Conservation (phyloP, 1,140 invertebrate genomes). For the Chelonus insularis region DNA sequence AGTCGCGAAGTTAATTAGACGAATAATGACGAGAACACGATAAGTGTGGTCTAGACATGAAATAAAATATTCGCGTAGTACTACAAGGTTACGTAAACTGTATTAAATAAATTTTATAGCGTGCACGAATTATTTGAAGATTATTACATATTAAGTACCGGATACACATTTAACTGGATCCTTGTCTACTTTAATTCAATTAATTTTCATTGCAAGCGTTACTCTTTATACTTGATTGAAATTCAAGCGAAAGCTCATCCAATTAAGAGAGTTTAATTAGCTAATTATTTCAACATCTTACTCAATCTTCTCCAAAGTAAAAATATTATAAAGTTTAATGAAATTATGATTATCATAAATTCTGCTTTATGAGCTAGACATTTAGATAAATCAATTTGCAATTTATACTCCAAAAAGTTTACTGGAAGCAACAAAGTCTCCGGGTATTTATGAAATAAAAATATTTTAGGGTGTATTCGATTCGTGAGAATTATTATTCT, state of each 20-base stretch:
- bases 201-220: neutral
- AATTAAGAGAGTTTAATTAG: neutral
- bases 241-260: neutral
- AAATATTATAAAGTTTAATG: too few species aligned
- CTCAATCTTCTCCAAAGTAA: too few species aligned
- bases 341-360: too few species aligned
- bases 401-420: too few species aligned
- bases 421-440: too few species aligned
- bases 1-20: neutral
- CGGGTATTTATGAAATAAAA: too few species aligned
- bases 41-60: neutral
- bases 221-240: neutral
- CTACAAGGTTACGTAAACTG: neutral
- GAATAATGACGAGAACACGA: neutral
- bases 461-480: too few species aligned
- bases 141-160: neutral
- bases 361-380: too few species aligned
- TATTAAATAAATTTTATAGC: neutral
- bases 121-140: neutral
- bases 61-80: neutral
- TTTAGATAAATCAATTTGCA: too few species aligned
- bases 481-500: too few species aligned
- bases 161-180: neutral
- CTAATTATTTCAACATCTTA: neutral
- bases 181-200: neutral